Conservation (phyloP, 2,888 invertebrate genomes). For the Cryptocheilus praepositus region DNA sequence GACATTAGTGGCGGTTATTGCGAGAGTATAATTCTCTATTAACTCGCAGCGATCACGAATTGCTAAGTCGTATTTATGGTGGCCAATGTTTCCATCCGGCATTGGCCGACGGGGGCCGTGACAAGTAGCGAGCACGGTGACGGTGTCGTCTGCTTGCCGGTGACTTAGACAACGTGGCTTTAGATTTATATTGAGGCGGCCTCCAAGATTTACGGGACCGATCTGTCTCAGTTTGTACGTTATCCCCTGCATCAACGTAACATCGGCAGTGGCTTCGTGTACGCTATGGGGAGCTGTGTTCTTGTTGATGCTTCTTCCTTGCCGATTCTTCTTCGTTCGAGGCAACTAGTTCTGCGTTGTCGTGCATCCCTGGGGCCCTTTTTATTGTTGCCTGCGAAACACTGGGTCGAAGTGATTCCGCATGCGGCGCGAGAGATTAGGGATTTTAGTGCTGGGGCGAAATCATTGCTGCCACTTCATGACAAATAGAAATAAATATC, state of each 20-base stretch:
- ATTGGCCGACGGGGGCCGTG: too few species aligned
- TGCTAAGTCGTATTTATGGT: slow-evolving; percentile 74
- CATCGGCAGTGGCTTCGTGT: too few species aligned
- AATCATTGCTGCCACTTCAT: slow-evolving; percentile 63
- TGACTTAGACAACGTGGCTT: slow-evolving; percentile 33
- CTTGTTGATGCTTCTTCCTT: too few species aligned
- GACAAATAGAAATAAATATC: slow-evolving; percentile 70
- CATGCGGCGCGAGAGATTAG: slow-evolving; percentile 30
- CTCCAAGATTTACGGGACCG: slow-evolving; percentile 71
- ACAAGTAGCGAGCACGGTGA: neutral
- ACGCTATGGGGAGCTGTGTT: too few species aligned
- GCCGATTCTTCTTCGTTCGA: too few species aligned
- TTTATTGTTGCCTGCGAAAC: slow-evolving; percentile 24
- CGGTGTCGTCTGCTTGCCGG: neutral
- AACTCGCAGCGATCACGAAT: slow-evolving; percentile 58
- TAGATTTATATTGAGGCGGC: slow-evolving; percentile 68
- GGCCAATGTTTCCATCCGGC: slow-evolving; percentile 29
- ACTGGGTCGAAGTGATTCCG: slow-evolving; percentile 30
- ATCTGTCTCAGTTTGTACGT: slow-evolving; percentile 73
- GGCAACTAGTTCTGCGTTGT: neutral
- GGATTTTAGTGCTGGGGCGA: slow-evolving; percentile 30
- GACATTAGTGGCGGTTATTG: slow-evolving; percentile 32
- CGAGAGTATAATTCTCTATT: slow-evolving; percentile 74
- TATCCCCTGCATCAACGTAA: too few species aligned
- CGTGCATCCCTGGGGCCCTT: neutral